phyloP scores from a whole-genome alignment of 1,140 invertebrate genomes.

The Asobara japonica region DNA sequence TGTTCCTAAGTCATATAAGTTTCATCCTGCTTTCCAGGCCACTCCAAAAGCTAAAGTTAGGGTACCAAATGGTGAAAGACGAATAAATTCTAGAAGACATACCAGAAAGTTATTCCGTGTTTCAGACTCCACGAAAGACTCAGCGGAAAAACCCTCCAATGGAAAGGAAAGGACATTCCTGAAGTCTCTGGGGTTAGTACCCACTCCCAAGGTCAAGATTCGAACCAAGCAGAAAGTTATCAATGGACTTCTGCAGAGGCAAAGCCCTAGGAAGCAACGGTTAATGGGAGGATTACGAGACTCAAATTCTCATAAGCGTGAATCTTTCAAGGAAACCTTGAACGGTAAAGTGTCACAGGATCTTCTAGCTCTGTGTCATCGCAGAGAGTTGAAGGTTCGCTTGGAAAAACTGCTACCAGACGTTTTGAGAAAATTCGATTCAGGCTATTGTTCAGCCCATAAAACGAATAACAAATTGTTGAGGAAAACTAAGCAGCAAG shows the following conservation, averaged over 20 bases:
- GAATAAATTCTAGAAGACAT: neutral
- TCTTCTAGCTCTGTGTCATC: neutral
- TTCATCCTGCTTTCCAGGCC: conserved; percentile 46
- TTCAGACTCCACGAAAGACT: neutral
- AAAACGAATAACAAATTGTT: neutral
- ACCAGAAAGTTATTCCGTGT: neutral
- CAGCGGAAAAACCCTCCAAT: neutral
- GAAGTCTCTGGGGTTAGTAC: neutral
- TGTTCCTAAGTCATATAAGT: neutral
- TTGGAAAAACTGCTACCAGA: neutral
- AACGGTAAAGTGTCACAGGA: neutral
- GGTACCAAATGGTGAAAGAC: neutral
- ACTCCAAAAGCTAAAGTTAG: neutral
- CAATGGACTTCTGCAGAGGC: neutral
- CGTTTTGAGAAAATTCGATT: neutral
- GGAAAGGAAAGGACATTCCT: neutral
- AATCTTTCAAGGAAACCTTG: neutral
- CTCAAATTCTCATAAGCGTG: neutral
- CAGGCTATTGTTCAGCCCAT: too few species aligned
- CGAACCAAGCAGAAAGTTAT: neutral
- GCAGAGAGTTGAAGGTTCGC: neutral
- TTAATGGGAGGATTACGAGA: neutral
- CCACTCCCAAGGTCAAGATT: neutral
- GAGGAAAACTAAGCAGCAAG: neutral
- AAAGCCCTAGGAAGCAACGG: neutral